Evolutionary conservation across 2,888 invertebrate species (phyloP), one percentile per base, ranked within the genome.

Genomic region (Polydrusus tereticollis): DNA sequence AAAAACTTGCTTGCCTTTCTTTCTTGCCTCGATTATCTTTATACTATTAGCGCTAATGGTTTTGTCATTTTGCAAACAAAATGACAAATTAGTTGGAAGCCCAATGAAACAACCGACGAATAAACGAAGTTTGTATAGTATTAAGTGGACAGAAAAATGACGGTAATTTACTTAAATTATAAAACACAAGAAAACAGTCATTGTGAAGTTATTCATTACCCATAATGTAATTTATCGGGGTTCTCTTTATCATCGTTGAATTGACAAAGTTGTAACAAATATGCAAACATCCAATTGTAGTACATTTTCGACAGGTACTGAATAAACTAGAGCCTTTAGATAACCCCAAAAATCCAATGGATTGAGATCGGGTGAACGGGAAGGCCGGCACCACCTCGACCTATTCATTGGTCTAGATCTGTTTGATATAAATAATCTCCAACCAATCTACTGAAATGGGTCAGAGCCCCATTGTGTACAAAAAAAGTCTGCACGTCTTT

Each of bases 111-210:
- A 29, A 29, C 29, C 26, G 52, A 29, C 26, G 29, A 52, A 52
- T 29, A 29, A 52, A 52, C 8, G 52, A 52, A 52, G 29, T 52
- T 26, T 16, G 52, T 52, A 29, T 29, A 29, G n/a, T 52, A 29
- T 16, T 52, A 52, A 52, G 52, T 29, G 29, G 29, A 29, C 52
- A 52, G 47, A 47, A n/a, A 47, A 47, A 47, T 47, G 47, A n/a
- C 47, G 21, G 47, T 23, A 47, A 47, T 47, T 47, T 47, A 47
- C 47, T 23, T 47, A 47, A 52, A 52, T 52, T 52, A 52, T 52
- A 52, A 52, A 52, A 52, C 52, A 52, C 26, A 16, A 16, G 14
- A 29, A 52, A 29, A 16, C 16, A 52, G 26, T 26, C 29, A 14
- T 52, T 26, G 29, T 2, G 29, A 29, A 52, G 26, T 16, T 52